Conservation (phyloP, 2,113 vertebrate species). For the Zosterops lateralis region DNA sequence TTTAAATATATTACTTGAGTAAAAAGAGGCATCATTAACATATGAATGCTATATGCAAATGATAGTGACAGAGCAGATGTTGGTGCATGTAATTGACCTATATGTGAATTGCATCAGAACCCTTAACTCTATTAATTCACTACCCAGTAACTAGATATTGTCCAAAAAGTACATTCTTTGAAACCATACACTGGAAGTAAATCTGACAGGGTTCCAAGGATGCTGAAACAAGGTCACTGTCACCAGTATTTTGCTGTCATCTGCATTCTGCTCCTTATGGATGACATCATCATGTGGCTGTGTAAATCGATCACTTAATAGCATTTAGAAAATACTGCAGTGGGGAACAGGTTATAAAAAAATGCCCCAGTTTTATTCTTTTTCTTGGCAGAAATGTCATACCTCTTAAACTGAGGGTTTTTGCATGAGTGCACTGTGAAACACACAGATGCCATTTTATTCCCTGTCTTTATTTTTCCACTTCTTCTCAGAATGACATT, state of each 20-base stretch:
- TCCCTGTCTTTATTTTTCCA: constrained; percentile 87
- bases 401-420: constrained; percentile 84
- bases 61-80: constrained; percentile 98
- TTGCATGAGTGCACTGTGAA: constrained; percentile 90
- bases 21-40: constrained; percentile 98
- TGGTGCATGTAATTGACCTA: constrained; percentile 99
- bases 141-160: constrained; percentile 85
- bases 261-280: constrained; percentile 81
- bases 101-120: constrained; percentile 99
- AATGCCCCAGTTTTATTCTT: constrained; percentile 80
- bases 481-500: constrained; percentile 97
- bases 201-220: constrained; percentile 81
- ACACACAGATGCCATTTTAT: constrained; percentile 97
- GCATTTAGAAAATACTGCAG: constrained; percentile 84
- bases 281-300: constrained; percentile 88
- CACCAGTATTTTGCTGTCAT: constrained; percentile 82
- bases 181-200: constrained; percentile 82
- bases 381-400: constrained; percentile 84
- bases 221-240: constrained; percentile 84
- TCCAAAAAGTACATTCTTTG: constrained; percentile 83
- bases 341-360: constrained; percentile 80
- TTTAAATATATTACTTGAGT: constrained; percentile 90
- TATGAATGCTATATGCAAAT: constrained; percentile 99
- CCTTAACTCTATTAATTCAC: constrained; percentile 94
- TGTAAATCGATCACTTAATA: constrained; percentile 90